These are phyloP conservation scores for Lacerta viridis DNA, from an alignment of 2,797 vertebrate species.

Conservation along the genomic window DNA sequence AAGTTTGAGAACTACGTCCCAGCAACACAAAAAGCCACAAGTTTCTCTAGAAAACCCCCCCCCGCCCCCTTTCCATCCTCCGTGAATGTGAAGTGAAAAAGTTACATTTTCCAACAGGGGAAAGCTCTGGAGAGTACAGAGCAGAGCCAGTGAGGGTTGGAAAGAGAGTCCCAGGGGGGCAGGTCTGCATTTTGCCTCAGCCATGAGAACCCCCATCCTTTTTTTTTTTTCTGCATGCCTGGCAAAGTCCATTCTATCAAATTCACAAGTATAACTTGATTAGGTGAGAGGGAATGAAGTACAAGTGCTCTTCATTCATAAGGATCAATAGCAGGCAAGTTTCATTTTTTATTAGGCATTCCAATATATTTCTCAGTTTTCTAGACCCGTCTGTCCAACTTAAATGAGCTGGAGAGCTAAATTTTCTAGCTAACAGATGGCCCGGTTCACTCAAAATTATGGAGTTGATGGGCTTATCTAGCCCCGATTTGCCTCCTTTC, in stretches of 20 bases:
- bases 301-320: background rate
- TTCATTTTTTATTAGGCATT: constrained; percentile 30
- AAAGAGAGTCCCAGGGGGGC: too few species aligned
- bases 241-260: background rate
- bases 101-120: too few species aligned
- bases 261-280: background rate
- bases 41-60: too few species aligned
- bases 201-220: too few species aligned
- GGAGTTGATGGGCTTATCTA: background rate
- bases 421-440: background rate
- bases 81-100: too few species aligned
- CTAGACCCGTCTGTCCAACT: background rate
- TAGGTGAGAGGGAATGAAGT: background rate
- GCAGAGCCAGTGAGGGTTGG: too few species aligned
- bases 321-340: background rate
- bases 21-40: too few species aligned
- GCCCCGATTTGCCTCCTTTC: background rate
- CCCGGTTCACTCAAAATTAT: background rate
- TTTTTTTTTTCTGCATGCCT: background rate
- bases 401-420: background rate
- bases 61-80: too few species aligned
- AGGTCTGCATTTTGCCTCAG: too few species aligned
- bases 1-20: too few species aligned
- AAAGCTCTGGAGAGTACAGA: too few species aligned
- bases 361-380: background rate